Percentiles rank a stretch among this genome's conserved stretches.
Conservation (phyloP, 1,140 invertebrate species). For the Wiebesia pumilae region DNA sequence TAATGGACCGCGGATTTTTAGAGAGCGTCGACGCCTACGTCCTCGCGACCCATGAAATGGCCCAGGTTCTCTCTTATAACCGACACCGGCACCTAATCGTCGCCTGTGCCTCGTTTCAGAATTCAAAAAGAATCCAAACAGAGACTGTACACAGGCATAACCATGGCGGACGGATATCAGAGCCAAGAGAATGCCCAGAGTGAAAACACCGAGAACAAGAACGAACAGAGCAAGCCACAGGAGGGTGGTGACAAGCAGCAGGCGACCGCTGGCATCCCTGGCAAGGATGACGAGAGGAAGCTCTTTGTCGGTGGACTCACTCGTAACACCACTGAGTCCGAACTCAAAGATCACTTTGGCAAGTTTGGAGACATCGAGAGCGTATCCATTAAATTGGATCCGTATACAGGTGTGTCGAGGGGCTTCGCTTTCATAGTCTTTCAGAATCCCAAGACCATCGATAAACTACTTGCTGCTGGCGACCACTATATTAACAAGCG, state of each 20-base stretch:
- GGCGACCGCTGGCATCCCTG: slow-evolving; percentile 73
- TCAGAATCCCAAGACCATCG: slow-evolving; percentile 78
- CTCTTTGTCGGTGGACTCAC: slow-evolving; percentile 75
- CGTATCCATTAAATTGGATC: slow-evolving; percentile 81
- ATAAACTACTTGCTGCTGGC: slow-evolving; percentile 76
- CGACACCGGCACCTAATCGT: neutral
- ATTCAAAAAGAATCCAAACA: neutral
- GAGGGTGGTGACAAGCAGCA: slow-evolving; percentile 59
- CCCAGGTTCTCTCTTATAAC: neutral
- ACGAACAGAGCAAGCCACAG: slow-evolving; percentile 50
- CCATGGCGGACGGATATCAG: slow-evolving; percentile 49
- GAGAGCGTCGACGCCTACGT: neutral
- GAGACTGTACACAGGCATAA: neutral
- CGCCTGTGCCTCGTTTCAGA: neutral
- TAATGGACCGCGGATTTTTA: neutral
- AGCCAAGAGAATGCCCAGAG: slow-evolving; percentile 36
- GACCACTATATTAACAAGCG: slow-evolving; percentile 80
- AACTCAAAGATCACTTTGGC: slow-evolving; percentile 79
- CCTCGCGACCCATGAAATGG: neutral
- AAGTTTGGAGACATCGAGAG: slow-evolving; percentile 81
- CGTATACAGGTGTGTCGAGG: slow-evolving; percentile 79
- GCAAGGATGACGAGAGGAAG: slow-evolving; percentile 76
- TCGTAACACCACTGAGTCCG: slow-evolving; percentile 74
- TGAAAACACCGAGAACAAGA: slow-evolving; percentile 30
- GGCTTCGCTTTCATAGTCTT: slow-evolving; percentile 85